Evolutionary conservation across 2,888 invertebrate species (phyloP).

Genomic region (Thera britannica): DNA sequence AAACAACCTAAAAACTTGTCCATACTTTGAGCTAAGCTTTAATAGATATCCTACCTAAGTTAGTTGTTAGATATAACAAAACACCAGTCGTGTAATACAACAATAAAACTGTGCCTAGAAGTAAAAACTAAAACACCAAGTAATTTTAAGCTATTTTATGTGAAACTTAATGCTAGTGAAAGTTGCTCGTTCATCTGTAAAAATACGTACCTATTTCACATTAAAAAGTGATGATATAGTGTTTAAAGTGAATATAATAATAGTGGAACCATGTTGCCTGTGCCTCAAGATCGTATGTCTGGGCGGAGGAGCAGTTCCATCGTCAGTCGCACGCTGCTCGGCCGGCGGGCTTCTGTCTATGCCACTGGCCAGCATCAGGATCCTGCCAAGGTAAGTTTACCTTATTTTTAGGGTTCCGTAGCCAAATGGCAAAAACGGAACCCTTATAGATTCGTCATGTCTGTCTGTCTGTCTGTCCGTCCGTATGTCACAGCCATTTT

Average conservation of each 20-base stretch:
- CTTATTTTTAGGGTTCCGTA: not conserved
- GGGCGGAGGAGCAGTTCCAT: slow-evolving; percentile 88
- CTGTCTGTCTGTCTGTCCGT: no score
- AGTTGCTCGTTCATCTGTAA: slow-evolving; percentile 30
- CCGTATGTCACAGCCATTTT: no score
- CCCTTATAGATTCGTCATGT: no score
- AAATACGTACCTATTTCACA: slow-evolving; percentile 3
- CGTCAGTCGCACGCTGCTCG: slow-evolving; percentile 87
- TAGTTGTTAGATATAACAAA: slow-evolving; percentile 29
- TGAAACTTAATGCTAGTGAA: slow-evolving; percentile 22
- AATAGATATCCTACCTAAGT: slow-evolving; percentile 25
- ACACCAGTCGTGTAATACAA: slow-evolving; percentile 37
- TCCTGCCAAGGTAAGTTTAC: slow-evolving; percentile 85
- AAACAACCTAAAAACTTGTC: slow-evolving; percentile 19
- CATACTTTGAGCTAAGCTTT: slow-evolving; percentile 32
- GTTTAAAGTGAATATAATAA: slow-evolving; percentile 18
- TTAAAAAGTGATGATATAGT: slow-evolving; percentile 19
- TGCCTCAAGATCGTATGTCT: slow-evolving; percentile 84
- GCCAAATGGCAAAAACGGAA: no score
- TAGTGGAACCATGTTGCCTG: slow-evolving; percentile 72
- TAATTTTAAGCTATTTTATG: slow-evolving; percentile 23
- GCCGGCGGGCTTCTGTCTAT: slow-evolving; percentile 87
- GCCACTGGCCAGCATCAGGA: slow-evolving; percentile 85
- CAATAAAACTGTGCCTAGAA: slow-evolving; percentile 53
- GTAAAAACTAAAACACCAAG: slow-evolving; percentile 41